Evolutionary conservation across 1,140 invertebrate species (phyloP).

Genomic region (Orussus abietinus): DNA sequence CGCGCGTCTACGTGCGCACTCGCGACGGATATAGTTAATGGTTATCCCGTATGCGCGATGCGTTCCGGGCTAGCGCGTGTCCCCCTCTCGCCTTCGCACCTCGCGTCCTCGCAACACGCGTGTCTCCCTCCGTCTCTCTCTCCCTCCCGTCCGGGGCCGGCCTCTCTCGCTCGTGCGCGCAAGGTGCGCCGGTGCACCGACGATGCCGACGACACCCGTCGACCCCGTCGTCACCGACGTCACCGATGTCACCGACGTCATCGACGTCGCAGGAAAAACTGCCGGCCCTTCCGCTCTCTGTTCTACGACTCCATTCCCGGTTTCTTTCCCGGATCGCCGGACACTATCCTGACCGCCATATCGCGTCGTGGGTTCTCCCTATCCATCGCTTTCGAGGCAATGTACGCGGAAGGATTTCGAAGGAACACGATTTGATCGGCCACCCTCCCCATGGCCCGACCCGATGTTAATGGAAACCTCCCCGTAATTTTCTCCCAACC

Average conservation of each 20-base stretch:
- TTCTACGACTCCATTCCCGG: conserved; percentile 25
- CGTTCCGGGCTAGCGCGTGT: conserved; percentile 42
- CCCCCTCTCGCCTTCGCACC: conserved; percentile 13
- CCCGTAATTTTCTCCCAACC: too few relatives aligned
- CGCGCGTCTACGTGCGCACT: neutral
- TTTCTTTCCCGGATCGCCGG: too few relatives aligned
- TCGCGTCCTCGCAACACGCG: conserved; percentile 9
- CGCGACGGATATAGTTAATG: too few relatives aligned
- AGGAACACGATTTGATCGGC: too few relatives aligned
- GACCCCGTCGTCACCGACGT: conserved; percentile 21
- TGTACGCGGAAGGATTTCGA: too few relatives aligned
- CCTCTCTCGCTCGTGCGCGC: conserved; percentile 6
- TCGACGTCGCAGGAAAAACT: conserved; percentile 21
- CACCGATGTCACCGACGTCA: conserved; percentile 16
- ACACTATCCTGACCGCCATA: too few relatives aligned
- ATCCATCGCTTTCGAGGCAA: too few relatives aligned
- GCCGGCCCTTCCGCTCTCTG: conserved; percentile 14
- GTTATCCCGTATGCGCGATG: conserved; percentile 40
- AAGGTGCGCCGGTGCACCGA: conserved; percentile 13
- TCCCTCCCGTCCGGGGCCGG: conserved; percentile 5
- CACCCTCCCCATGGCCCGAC: too few relatives aligned
- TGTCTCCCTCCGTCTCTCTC: conserved; percentile 1
- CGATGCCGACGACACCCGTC: conserved; percentile 21
- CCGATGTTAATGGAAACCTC: too few relatives aligned
- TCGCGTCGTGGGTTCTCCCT: too few relatives aligned